Evolutionary conservation across 2,888 invertebrate species (phyloP).

Genomic region (Listrodromus nycthemerus): DNA sequence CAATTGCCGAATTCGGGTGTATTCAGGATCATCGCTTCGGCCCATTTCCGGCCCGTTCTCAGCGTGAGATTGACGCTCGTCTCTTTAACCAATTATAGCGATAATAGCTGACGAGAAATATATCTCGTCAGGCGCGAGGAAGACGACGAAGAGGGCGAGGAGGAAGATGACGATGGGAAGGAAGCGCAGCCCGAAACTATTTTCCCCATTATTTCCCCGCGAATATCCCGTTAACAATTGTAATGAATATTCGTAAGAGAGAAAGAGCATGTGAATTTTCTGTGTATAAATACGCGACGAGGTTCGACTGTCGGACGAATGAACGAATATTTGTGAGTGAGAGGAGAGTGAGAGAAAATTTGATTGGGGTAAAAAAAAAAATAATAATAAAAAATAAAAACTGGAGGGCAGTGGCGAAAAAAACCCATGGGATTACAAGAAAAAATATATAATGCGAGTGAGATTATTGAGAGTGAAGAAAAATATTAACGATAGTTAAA

Average conservation of each 20-base stretch:
- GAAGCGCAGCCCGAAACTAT: background rate
- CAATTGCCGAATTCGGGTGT: constrained; percentile 35
- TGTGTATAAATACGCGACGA: constrained; percentile 59
- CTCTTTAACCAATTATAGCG: constrained; percentile 66
- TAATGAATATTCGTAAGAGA: constrained; percentile 69
- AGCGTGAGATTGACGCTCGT: constrained; percentile 61
- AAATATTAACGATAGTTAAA: background rate
- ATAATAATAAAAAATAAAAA: too few relatives aligned
- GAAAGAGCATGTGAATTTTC: constrained; percentile 34
- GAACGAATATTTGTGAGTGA: constrained; percentile 19
- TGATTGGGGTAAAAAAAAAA: constrained; percentile 37
- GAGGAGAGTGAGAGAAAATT: constrained; percentile 47
- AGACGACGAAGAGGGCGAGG: background rate
- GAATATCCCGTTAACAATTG: constrained; percentile 66
- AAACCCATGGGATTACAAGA: constrained; percentile 6
- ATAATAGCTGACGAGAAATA: constrained; percentile 56
- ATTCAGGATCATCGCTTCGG: constrained; percentile 37
- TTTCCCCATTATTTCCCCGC: constrained; percentile 27
- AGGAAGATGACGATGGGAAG: background rate
- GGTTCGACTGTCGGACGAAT: background rate
- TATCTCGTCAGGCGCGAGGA: constrained; percentile 23
- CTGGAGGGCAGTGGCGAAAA: constrained; percentile 27
- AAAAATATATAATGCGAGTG: constrained; percentile 11
- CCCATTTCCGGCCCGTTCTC: constrained; percentile 54
- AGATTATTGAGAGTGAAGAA: background rate